Conservation (phyloP, 1,140 invertebrate species). For the Apocrypta bakeri region DNA sequence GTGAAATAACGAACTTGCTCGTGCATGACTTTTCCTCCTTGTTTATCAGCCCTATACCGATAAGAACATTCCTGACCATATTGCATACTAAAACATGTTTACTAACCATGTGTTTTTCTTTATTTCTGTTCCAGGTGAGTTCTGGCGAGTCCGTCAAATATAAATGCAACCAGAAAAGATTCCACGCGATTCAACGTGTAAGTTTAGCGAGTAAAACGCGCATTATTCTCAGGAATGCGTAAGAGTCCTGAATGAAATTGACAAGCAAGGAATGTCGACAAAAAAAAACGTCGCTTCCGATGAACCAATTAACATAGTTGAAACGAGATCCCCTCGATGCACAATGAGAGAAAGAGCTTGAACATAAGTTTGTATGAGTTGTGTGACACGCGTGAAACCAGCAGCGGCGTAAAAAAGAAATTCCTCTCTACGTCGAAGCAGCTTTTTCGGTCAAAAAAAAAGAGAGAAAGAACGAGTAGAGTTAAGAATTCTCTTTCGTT, state of each 20-base stretch:
- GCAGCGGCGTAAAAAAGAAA: slow-evolving; percentile 20
- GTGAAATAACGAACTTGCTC: slow-evolving; percentile 34
- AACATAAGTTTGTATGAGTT: too few relatives aligned
- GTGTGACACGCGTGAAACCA: slow-evolving; percentile 42
- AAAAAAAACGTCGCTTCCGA: slow-evolving; percentile 42
- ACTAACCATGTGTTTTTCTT: slow-evolving; percentile 51
- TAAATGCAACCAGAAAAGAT: neutral
- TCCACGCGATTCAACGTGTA: slow-evolving; percentile 19
- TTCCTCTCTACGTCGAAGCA: slow-evolving; percentile 19
- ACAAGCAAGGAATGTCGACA: neutral
- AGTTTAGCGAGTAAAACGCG: neutral
- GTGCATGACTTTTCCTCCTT: slow-evolving; percentile 39
- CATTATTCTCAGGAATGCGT: neutral
- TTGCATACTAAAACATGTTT: neutral
- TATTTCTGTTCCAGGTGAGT: slow-evolving; percentile 50
- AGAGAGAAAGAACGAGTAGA: slow-evolving; percentile 3
- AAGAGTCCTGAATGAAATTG: slow-evolving; percentile 33
- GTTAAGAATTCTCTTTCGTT: slow-evolving; percentile 13
- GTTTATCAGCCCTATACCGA: neutral
- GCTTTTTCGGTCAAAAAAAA: neutral
- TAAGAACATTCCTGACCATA: neutral
- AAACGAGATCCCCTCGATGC: slow-evolving; percentile 8
- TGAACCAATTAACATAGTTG: slow-evolving; percentile 50
- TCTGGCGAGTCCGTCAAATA: neutral
- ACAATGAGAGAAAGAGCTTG: neutral